phyloP scores from a whole-genome alignment of 2,797 vertebrate species.

The Rhinichthys osculus region DNA sequence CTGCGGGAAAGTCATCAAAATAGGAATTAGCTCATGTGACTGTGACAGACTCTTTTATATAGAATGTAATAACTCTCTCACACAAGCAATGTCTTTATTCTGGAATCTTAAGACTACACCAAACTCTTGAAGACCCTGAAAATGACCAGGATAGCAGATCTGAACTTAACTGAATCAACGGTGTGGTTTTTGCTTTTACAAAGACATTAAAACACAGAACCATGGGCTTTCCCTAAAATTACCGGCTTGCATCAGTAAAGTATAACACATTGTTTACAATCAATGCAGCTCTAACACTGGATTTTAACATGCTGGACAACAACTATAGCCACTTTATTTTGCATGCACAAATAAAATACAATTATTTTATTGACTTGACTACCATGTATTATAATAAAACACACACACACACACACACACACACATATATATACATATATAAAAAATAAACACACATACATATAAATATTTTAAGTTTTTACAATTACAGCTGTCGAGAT shows the following conservation, averaged over 20 bases:
- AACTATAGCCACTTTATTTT: neutral
- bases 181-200: neutral
- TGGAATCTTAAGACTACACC: neutral
- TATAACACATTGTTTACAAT: neutral
- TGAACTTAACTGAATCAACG: neutral
- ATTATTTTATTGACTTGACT: too few relatives aligned
- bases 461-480: too few relatives aligned
- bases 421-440: too few relatives aligned
- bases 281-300: neutral
- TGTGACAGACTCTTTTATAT: slow-evolving; percentile 23
- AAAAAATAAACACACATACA: too few relatives aligned
- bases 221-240: neutral
- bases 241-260: neutral
- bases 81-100: neutral
- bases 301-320: neutral
- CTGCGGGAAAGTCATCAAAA: slow-evolving; percentile 72
- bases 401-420: too few relatives aligned
- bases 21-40: neutral
- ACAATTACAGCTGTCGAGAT: neutral
- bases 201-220: neutral
- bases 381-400: too few relatives aligned
- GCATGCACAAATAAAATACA: too few relatives aligned
- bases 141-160: neutral
- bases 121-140: neutral
- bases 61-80: neutral